Conservation (phyloP, 2,888 invertebrate species). For the Pedicia rivosa region DNA sequence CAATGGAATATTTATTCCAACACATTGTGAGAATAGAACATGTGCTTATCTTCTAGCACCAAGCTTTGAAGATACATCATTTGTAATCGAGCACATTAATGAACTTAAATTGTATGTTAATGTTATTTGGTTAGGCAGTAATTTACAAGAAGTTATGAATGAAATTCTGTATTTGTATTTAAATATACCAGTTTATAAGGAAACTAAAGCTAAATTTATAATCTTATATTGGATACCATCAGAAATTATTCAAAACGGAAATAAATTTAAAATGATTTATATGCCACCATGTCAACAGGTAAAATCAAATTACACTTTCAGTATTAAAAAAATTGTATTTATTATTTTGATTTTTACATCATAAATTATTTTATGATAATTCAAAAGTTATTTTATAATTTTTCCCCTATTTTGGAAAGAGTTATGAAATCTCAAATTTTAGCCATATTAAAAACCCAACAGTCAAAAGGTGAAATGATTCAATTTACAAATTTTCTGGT, state of each 20-base stretch:
- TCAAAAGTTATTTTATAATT: too few species aligned
- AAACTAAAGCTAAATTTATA: slow-evolving; percentile 26
- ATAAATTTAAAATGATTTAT: slow-evolving; percentile 35
- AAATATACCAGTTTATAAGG: slow-evolving; percentile 1
- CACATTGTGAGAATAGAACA: slow-evolving; percentile 9
- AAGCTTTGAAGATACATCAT: slow-evolving; percentile 33
- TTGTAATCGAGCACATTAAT: slow-evolving; percentile 42
- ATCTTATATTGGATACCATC: slow-evolving; percentile 55
- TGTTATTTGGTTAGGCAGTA: slow-evolving; percentile 51
- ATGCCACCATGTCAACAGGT: slow-evolving; percentile 45
- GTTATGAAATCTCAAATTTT: too few species aligned
- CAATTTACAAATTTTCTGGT: too few species aligned
- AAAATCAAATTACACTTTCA: slow-evolving; percentile 2
- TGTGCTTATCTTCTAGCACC: slow-evolving; percentile 37
- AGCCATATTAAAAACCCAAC: too few species aligned
- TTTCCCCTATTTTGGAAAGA: too few species aligned
- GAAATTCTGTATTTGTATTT: slow-evolving; percentile 21
- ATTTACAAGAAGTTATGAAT: slow-evolving; percentile 31
- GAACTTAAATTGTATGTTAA: slow-evolving; percentile 42
- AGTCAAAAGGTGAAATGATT: too few species aligned
- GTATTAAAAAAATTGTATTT: not conserved
- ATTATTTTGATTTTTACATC: too few species aligned
- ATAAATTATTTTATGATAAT: too few species aligned
- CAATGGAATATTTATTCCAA: slow-evolving; percentile 4
- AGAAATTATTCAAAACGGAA: slow-evolving; percentile 35